Conservation (phyloP, 2,888 invertebrate species). For the Cremastinae sp. region DNA sequence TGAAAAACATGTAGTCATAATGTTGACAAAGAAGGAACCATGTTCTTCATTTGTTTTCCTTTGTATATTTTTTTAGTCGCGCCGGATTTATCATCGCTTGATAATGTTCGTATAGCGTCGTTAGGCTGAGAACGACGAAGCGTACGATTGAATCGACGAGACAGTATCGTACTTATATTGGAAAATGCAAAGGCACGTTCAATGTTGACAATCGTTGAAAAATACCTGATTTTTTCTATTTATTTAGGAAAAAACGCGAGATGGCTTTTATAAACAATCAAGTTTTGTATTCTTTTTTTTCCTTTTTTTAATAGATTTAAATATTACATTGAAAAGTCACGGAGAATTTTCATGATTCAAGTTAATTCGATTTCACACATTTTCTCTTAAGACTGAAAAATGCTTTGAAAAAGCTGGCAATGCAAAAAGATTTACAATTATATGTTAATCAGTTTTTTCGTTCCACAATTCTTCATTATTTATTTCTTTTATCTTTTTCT, state of each 20-base stretch:
- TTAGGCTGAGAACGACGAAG: not conserved
- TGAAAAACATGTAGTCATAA: slow-evolving; percentile 14
- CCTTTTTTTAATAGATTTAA: not conserved
- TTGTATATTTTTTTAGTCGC: slow-evolving; percentile 35
- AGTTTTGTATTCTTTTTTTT: not conserved
- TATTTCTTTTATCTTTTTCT: too few species aligned
- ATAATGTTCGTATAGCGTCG: slow-evolving; percentile 17
- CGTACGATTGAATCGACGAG: slow-evolving; percentile 2
- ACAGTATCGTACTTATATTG: slow-evolving; percentile 57
- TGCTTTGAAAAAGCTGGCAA: too few species aligned
- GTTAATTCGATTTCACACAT: too few species aligned
- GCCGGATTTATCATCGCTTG: slow-evolving; percentile 34
- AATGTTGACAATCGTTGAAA: slow-evolving; percentile 21
- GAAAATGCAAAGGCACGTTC: slow-evolving; percentile 44
- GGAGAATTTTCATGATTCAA: too few species aligned
- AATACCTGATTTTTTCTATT: not conserved
- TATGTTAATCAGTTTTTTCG: too few species aligned
- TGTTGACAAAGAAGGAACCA: slow-evolving; percentile 31
- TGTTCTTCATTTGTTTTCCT: slow-evolving; percentile 36
- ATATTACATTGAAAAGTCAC: not conserved
- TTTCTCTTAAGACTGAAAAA: too few species aligned
- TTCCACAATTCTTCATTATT: too few species aligned
- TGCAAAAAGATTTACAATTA: too few species aligned
- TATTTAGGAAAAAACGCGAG: not conserved
- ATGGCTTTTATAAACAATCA: not conserved